A percentile compares a stretch with the other conserved stretches of the same genome.
Conservation (phyloP, 2,113 vertebrate genomes). For the Ageneiosus marmoratus region DNA sequence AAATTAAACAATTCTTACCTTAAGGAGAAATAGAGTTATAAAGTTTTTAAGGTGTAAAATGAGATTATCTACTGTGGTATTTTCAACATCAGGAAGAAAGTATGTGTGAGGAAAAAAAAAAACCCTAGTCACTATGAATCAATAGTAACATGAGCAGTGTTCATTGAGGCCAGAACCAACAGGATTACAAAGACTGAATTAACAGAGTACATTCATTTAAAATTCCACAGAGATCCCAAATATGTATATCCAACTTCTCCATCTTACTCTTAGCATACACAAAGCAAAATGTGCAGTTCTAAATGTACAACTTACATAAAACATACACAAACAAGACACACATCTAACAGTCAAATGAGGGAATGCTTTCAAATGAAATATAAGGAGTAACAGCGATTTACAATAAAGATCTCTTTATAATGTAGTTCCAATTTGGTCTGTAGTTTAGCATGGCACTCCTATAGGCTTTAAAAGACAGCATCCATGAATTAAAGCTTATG, state of each 20-base stretch:
- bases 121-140: constrained; percentile 1
- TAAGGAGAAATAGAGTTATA: neutral
- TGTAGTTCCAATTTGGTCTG: constrained; percentile 25
- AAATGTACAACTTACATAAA: constrained; percentile 81
- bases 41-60: neutral
- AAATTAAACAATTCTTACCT: neutral
- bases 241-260: neutral
- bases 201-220: constrained; percentile 28
- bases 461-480: neutral
- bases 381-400: constrained; percentile 78
- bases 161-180: constrained; percentile 26
- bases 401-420: constrained; percentile 75
- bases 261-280: constrained; percentile 22
- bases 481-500: constrained; percentile 12
- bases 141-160: constrained; percentile 21
- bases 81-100: neutral
- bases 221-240: constrained; percentile 9
- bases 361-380: constrained; percentile 83
- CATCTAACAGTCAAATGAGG: constrained; percentile 58
- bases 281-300: constrained; percentile 52
- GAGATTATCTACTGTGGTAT: neutral
- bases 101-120: neutral
- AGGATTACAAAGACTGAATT: constrained; percentile 21
- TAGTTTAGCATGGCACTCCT: constrained; percentile 31
- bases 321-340: neutral